These are phyloP conservation scores for Odontesthes bonariensis DNA, from an alignment of 2,113 vertebrate species.

Conservation along the genomic window DNA sequence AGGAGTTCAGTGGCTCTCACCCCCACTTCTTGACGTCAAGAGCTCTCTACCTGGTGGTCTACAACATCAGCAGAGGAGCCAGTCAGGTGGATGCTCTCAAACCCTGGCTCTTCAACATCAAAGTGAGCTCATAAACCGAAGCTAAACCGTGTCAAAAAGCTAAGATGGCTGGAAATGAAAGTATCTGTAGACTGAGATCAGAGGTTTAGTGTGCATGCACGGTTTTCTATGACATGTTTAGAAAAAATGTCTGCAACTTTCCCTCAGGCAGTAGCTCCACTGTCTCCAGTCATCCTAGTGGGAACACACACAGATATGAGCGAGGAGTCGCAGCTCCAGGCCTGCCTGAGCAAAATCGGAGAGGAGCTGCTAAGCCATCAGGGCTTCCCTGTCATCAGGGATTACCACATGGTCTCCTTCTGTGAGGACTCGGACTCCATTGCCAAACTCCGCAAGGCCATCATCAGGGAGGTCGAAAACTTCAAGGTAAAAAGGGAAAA, in stretches of 20 bases:
- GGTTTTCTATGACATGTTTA: too few relatives aligned
- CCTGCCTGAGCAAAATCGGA: constrained; percentile 87
- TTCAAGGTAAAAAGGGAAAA: constrained; percentile 86
- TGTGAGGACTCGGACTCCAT: constrained; percentile 90
- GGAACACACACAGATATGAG: constrained; percentile 92
- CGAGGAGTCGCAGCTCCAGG: constrained; percentile 86
- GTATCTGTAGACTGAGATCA: too few relatives aligned
- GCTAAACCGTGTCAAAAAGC: neutral
- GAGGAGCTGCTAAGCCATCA: constrained; percentile 89
- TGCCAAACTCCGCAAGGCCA: constrained; percentile 88
- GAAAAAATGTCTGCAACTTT: neutral
- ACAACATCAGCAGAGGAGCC: constrained; percentile 92
- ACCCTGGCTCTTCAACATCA: constrained; percentile 98
- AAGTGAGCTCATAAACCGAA: constrained; percentile 78
- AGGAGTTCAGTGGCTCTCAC: constrained; percentile 91
- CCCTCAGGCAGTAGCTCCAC: constrained; percentile 89
- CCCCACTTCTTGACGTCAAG: constrained; percentile 94
- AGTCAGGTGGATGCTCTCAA: constrained; percentile 92
- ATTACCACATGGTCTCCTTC: constrained; percentile 89
- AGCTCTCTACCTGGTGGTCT: constrained; percentile 94
- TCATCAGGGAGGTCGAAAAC: constrained; percentile 86
- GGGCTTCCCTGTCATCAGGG: constrained; percentile 89
- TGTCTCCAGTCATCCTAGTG: constrained; percentile 93
- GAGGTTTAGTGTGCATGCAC: neutral
- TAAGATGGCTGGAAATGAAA: neutral